phyloP scores from a whole-genome alignment of 2,797 vertebrate genomes.

The Danio choprae region DNA sequence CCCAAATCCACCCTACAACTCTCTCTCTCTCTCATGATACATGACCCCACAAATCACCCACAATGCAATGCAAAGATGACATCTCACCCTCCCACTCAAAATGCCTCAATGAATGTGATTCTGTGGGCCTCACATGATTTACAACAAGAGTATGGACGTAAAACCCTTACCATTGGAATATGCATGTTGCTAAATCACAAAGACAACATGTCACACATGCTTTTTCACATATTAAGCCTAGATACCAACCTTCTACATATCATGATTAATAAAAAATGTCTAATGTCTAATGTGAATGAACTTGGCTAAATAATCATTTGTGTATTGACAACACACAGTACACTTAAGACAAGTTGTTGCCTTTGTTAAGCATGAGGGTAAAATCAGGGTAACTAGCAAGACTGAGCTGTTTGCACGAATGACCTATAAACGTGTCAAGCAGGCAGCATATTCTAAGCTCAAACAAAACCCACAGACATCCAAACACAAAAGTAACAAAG shows the following conservation, averaged over 20 bases:
- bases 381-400: not conserved
- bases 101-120: constrained; percentile 8
- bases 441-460: not conserved
- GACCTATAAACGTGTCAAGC: not conserved
- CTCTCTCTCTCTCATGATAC: constrained; percentile 55
- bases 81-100: constrained; percentile 1
- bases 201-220: not conserved
- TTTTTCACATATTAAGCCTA: not conserved
- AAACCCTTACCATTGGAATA: constrained; percentile 1
- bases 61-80: constrained; percentile 27
- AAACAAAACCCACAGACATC: not conserved
- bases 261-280: no score
- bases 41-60: constrained; percentile 35
- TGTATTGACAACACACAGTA: constrained; percentile 20
- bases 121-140: constrained; percentile 18
- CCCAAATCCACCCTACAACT: constrained; percentile 14
- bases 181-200: not conserved
- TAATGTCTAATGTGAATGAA: not conserved
- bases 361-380: not conserved
- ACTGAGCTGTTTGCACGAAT: not conserved
- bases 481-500: constrained; percentile 6
- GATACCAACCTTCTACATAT: not conserved
- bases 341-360: constrained; percentile 11
- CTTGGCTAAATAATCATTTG: not conserved
- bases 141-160: not conserved